Evolutionary conservation across 2,888 invertebrate genomes (phyloP), one percentile per base, ranked within the genome.

Genomic region (Netelia melanura): DNA sequence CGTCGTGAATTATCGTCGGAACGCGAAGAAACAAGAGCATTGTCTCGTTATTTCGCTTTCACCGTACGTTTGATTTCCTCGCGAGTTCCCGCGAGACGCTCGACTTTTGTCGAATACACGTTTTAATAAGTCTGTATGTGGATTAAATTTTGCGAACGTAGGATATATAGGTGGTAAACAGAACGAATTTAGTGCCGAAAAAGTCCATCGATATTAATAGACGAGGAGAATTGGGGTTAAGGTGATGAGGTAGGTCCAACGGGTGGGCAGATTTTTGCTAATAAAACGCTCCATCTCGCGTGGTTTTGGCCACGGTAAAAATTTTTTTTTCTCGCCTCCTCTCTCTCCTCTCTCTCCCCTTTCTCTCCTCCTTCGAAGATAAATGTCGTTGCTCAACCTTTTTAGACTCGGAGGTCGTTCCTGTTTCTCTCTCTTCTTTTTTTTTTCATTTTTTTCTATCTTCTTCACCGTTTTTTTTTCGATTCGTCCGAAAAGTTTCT

Each of bases 331-430:
- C 30, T 70, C 21, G 14, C 17, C 58, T 17, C n/a, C 21, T 21
- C 61, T 21, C 61, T 65, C 44, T 30, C 67, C 17, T 17, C 44
- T 30, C 30, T 30, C 30, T 3, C 30, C 30, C 68, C 43, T 82
- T 67, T 43, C 43, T 65, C 43, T 75, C 38, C 38, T 10, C 48
- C 17, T 54, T 56, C 8, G n/a, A 54, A 23, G 74, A 62, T 54
- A 64, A 62, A 62, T 67, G 61, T 54, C 14, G 52, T 82, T 82
- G 67, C 61, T 17, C 67, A 79, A 83, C 65, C 48, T 38, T 67
- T 67, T 70, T 75, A 64, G 68, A 58, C 70, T 76, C 75, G 44
- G 48, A 71, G 48, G 64, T 64, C 79, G 58, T 71, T 83, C 71
- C 71, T 71, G 65, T 56, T 71, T 58, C 65, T 56, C 11, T 81